Conservation (phyloP, 2,888 invertebrate species). For the Chelonus formosanus region DNA sequence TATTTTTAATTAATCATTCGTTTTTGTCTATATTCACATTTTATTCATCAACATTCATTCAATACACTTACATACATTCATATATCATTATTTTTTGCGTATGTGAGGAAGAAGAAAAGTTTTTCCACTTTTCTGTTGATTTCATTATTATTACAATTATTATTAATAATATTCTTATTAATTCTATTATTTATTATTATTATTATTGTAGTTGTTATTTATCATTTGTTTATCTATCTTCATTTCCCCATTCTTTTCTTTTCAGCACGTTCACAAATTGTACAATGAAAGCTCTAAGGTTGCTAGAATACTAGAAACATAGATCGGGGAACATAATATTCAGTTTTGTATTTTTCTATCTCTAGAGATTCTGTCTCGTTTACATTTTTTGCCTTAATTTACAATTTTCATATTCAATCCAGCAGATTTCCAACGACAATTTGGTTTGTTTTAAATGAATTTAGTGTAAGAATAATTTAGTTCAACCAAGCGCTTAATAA, state of each 20-base stretch:
- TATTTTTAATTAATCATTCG: conserved; percentile 5
- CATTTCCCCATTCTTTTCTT: conserved; percentile 2
- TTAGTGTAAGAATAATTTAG: no score
- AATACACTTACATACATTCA: neutral
- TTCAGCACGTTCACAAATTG: conserved; percentile 14
- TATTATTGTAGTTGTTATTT: conserved; percentile 11
- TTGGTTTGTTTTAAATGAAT: no score
- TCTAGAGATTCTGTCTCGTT: conserved; percentile 2
- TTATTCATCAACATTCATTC: conserved; percentile 1
- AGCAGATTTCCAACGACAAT: no score
- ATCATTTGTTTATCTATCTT: neutral
- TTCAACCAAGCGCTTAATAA: no score
- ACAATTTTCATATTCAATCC: neutral
- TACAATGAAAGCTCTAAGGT: conserved; percentile 23
- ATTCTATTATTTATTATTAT: conserved; percentile 1
- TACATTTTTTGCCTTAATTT: neutral
- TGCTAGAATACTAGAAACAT: conserved; percentile 37
- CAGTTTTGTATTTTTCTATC: conserved; percentile 4
- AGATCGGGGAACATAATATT: conserved; percentile 34
- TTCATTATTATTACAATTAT: neutral
- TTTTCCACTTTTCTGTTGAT: neutral
- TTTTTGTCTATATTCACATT: neutral
- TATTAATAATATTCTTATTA: conserved; percentile 5
- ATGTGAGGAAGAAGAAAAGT: conserved; percentile 21
- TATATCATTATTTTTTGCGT: conserved; percentile 14